Percentiles rank a stretch among this genome's conserved stretches.
Conservation (phyloP, 2,797 vertebrate genomes). For the Alauda arvensis region DNA sequence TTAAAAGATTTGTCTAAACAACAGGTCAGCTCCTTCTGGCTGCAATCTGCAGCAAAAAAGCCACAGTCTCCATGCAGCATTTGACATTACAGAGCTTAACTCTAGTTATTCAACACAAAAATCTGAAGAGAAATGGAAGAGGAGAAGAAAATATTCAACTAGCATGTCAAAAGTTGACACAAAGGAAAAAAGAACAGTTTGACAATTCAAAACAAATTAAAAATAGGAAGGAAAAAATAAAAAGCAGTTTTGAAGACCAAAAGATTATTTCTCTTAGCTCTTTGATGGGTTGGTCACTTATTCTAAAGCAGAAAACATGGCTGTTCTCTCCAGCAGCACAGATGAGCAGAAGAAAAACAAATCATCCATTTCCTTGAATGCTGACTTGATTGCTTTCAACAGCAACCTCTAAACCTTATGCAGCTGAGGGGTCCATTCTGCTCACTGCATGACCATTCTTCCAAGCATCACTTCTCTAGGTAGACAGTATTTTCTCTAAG, state of each 20-base stretch:
- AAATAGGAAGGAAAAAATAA: not conserved
- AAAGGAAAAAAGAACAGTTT: not conserved
- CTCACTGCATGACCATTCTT: not conserved
- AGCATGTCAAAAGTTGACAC: not conserved
- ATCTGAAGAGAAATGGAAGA: not conserved
- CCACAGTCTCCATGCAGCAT: fast-evolving
- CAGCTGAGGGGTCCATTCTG: not conserved
- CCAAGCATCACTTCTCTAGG: not conserved
- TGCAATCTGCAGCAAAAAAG: not conserved
- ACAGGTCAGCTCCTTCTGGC: not conserved
- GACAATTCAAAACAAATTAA: not conserved
- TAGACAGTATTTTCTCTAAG: not conserved
- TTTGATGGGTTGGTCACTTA: not conserved
- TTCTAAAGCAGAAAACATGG: not conserved
- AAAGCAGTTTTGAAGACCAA: not conserved
- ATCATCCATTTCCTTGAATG: not conserved
- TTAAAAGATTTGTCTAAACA: constrained; percentile 18
- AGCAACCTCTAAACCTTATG: not conserved
- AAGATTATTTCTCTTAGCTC: not conserved
- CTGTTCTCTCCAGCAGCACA: not conserved
- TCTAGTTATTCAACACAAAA: not conserved
- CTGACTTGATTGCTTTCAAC: not conserved
- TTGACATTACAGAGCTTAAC: not conserved
- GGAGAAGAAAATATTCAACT: not conserved
- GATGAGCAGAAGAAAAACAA: not conserved